Percentiles rank a stretch among this genome's conserved stretches.
phyloP scores from a whole-genome alignment of 2,888 invertebrate species.

The Sarcophaga rosellei region DNA sequence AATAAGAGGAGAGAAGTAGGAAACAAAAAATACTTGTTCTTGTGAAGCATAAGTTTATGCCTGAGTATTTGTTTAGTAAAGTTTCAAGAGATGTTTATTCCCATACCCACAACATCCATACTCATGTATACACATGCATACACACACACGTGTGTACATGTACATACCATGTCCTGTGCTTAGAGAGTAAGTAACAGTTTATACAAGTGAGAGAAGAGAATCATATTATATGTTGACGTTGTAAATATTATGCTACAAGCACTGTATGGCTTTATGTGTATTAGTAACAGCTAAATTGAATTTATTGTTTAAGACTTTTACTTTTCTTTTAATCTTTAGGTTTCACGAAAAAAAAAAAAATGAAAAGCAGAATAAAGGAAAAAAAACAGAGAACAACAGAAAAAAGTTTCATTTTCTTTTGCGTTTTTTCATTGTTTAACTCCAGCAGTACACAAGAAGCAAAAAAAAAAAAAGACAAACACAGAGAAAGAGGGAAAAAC shows the following conservation, averaged over 20 bases:
- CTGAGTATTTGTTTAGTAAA: neutral
- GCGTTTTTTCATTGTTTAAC: too few species aligned
- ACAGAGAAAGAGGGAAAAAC: neutral
- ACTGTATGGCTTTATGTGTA: constrained; percentile 47
- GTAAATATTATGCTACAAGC: constrained; percentile 26
- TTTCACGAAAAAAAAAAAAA: constrained; percentile 34
- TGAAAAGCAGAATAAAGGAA: neutral
- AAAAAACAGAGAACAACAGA: neutral
- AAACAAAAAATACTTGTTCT: neutral
- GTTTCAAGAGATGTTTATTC: constrained; percentile 3
- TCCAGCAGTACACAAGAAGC: neutral
- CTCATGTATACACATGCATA: neutral
- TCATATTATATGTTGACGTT: neutral
- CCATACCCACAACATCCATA: neutral
- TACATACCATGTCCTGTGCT: neutral
- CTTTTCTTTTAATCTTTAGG: constrained; percentile 61
- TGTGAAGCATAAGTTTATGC: neutral
- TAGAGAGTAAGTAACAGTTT: neutral
- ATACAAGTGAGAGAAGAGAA: neutral
- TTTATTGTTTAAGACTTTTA: constrained; percentile 70
- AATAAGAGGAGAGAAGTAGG: neutral
- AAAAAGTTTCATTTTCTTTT: neutral
- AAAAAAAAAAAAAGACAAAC: neutral
- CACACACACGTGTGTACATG: neutral
- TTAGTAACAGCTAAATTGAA: constrained; percentile 68